phyloP scores from a whole-genome alignment of 2,888 invertebrate genomes.

The Hypercompe scribonia region DNA sequence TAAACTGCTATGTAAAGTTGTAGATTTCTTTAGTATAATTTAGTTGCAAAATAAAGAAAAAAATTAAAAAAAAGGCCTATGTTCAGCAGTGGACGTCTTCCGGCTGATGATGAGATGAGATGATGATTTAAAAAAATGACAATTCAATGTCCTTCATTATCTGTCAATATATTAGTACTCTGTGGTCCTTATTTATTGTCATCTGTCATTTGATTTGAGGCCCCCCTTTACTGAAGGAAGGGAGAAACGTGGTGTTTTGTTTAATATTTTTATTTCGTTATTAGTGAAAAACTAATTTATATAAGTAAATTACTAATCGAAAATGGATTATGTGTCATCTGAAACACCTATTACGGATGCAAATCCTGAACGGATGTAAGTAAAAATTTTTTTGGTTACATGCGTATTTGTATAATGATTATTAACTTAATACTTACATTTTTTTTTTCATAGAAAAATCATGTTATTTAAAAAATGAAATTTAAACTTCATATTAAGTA shows the following conservation, averaged over 20 bases:
- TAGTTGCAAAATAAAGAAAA: too few species aligned
- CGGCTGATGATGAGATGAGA: too few species aligned
- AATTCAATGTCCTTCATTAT: too few species aligned
- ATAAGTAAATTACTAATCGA: background rate
- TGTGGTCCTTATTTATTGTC: background rate
- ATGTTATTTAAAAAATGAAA: too few species aligned
- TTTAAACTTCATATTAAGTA: background rate
- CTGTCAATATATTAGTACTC: background rate
- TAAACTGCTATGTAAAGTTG: too few species aligned
- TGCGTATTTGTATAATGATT: background rate
- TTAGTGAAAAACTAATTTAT: background rate
- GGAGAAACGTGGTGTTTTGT: background rate
- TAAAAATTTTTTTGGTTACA: slow-evolving; percentile 48
- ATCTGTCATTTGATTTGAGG: background rate
- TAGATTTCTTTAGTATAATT: too few species aligned
- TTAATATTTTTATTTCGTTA: background rate
- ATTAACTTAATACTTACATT: too few species aligned
- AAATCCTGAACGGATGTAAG: slow-evolving; percentile 77
- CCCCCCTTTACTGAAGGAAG: background rate
- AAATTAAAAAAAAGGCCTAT: too few species aligned
- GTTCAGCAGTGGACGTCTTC: too few species aligned
- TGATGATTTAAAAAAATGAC: too few species aligned
- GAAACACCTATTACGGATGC: slow-evolving; percentile 61
- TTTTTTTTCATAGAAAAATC: too few species aligned
- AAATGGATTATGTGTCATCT: slow-evolving; percentile 80